These are phyloP conservation scores for Cryptops parisi DNA, from an alignment of 2,888 invertebrate genomes.

Conservation along the genomic window DNA sequence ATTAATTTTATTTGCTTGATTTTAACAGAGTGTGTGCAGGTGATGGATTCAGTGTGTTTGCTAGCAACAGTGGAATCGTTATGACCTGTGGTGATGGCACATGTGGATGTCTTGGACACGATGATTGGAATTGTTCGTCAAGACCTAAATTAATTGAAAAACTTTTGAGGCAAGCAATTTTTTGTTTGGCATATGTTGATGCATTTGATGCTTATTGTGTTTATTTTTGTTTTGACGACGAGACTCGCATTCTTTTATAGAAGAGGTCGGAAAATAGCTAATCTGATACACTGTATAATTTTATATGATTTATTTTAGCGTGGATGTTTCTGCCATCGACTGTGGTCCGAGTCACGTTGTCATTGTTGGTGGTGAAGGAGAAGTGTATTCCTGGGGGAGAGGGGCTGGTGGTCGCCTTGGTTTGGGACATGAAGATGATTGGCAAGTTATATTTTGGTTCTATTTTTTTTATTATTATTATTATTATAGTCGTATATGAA, in stretches of 20 bases:
- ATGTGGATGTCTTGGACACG: slow-evolving; percentile 48
- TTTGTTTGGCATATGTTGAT: neutral
- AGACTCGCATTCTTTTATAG: no score
- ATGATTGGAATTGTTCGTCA: slow-evolving; percentile 40
- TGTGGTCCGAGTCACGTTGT: slow-evolving; percentile 49
- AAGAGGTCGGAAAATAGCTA: no score
- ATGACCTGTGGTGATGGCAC: slow-evolving; percentile 51
- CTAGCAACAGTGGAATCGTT: slow-evolving; percentile 50
- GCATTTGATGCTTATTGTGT: neutral
- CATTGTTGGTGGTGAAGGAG: slow-evolving; percentile 44
- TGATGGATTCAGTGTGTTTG: slow-evolving; percentile 49
- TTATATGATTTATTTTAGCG: slow-evolving; percentile 28
- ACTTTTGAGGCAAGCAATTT: neutral
- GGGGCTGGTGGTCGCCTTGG: slow-evolving; percentile 48
- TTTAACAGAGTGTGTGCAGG: slow-evolving; percentile 43
- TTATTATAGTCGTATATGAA: no score
- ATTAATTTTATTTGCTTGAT: neutral
- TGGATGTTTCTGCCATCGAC: slow-evolving; percentile 43
- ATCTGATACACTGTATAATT: neutral
- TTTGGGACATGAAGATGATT: slow-evolving; percentile 37
- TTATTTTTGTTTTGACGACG: slow-evolving; percentile 1
- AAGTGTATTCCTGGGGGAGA: slow-evolving; percentile 50
- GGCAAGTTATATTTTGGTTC: slow-evolving; percentile 26
- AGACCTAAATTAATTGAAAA: slow-evolving; percentile 22
- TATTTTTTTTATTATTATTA: slow-evolving; percentile 25